Percentiles rank a stretch among this genome's conserved stretches.
phyloP scores from a whole-genome alignment of 2,797 vertebrate species.

The Muraenolepis orangiensis region DNA sequence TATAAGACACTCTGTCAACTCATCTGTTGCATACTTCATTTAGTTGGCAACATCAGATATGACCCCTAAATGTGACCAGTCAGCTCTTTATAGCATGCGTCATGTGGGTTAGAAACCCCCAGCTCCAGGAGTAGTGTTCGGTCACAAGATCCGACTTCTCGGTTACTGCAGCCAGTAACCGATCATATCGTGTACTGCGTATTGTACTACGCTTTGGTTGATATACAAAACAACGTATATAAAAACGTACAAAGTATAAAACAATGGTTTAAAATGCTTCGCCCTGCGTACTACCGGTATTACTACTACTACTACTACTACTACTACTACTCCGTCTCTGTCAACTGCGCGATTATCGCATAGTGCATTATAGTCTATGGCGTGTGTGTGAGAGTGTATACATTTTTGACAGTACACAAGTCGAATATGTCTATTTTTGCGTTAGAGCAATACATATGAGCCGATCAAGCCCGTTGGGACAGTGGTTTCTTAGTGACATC shows the following conservation, averaged over 20 bases:
- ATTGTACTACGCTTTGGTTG: not conserved
- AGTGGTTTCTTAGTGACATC: not conserved
- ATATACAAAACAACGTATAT: too few relatives aligned
- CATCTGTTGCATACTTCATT: not conserved
- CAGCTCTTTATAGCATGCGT: constrained; percentile 54
- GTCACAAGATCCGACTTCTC: constrained; percentile 7
- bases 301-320: too few relatives aligned
- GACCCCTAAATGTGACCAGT: constrained; percentile 69
- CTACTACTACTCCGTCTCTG: too few relatives aligned
- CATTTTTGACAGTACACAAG: not conserved
- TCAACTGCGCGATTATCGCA: too few relatives aligned
- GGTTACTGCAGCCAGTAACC: not conserved
- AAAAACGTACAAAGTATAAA: not conserved
- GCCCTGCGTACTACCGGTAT: too few relatives aligned
- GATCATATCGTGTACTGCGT: not conserved
- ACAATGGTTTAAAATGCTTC: too few relatives aligned
- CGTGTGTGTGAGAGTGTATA: not conserved
- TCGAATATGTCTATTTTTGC: not conserved
- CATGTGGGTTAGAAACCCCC: constrained; percentile 52
- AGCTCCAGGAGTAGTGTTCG: constrained; percentile 17
- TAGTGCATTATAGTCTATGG: not conserved
- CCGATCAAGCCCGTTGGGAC: not conserved
- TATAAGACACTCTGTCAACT: not conserved
- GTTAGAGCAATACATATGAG: not conserved
- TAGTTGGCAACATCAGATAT: constrained; percentile 37